Evolutionary conservation across 1,140 invertebrate genomes (phyloP).

Genomic region (Drosophila sproati): DNA sequence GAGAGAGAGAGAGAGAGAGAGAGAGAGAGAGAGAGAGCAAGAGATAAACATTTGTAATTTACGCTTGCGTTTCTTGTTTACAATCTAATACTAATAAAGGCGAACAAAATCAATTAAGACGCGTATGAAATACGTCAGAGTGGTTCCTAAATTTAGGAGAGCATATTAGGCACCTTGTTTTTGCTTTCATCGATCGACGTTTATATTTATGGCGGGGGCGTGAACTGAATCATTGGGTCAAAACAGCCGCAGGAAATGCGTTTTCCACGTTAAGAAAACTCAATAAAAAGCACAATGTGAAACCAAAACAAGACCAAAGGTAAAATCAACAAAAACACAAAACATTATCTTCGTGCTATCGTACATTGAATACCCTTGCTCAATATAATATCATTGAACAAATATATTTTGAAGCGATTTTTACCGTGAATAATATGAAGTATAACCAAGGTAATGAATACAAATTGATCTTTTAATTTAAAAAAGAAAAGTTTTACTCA

Average conservation of each 20-base stretch:
- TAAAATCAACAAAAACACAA: conserved; percentile 2
- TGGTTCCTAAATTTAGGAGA: conserved; percentile 56
- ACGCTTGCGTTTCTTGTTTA: conserved; percentile 59
- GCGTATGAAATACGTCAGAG: conserved; percentile 77
- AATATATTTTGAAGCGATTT: too few relatives aligned
- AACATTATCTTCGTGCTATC: not conserved
- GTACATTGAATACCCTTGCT: not conserved
- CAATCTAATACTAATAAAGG: conserved; percentile 77
- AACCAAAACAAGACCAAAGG: conserved; percentile 27
- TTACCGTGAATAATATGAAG: too few relatives aligned
- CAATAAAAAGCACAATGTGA: conserved; percentile 38
- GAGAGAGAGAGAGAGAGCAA: conserved; percentile 19
- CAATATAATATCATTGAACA: too few relatives aligned
- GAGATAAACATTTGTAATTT: conserved; percentile 56
- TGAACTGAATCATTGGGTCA: conserved; percentile 61
- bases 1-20: not conserved
- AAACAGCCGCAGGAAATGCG: conserved; percentile 63
- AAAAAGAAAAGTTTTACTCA: too few relatives aligned
- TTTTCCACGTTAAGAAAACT: conserved; percentile 55
- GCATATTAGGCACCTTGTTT: conserved; percentile 45
- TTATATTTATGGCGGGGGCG: conserved; percentile 54
- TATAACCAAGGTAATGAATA: too few relatives aligned
- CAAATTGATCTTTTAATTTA: too few relatives aligned
- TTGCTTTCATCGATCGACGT: conserved; percentile 46
- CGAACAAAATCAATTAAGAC: conserved; percentile 69